Evolutionary conservation across 2,888 invertebrate species (phyloP).

Genomic region (Alloplasta piceator): DNA sequence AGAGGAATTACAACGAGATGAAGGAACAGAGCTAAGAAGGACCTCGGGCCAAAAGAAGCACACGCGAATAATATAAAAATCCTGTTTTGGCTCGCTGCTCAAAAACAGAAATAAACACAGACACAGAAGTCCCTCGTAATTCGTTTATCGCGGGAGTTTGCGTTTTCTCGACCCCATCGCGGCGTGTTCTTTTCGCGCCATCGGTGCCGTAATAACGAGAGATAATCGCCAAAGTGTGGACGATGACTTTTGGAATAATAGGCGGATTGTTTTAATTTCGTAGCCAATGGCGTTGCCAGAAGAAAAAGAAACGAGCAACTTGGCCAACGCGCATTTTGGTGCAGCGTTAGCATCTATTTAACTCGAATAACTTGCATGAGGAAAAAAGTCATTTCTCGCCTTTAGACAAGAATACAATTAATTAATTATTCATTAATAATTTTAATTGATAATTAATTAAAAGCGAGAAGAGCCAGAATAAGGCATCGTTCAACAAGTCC

Average conservation of each 20-base stretch:
- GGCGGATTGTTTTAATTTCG: constrained; percentile 57
- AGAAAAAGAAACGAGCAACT: constrained; percentile 18
- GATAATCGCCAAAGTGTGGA: constrained; percentile 56
- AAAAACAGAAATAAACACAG: constrained; percentile 18
- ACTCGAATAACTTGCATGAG: constrained; percentile 33
- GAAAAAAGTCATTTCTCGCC: constrained; percentile 55
- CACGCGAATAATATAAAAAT: constrained; percentile 57
- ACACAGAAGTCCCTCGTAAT: constrained; percentile 69
- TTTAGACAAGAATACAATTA: neutral
- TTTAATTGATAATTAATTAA: constrained; percentile 23
- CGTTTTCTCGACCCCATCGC: constrained; percentile 58
- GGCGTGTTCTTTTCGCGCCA: constrained; percentile 38
- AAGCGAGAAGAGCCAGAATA: constrained; percentile 17
- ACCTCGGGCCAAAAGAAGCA: constrained; percentile 32
- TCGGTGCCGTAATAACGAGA: constrained; percentile 57
- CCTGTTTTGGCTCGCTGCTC: constrained; percentile 67
- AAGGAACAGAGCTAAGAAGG: constrained; percentile 33
- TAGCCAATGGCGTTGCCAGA: constrained; percentile 55
- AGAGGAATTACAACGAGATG: constrained; percentile 35
- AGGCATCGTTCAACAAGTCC: no score
- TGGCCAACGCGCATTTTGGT: constrained; percentile 37
- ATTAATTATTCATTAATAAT: no score
- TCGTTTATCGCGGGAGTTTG: constrained; percentile 72
- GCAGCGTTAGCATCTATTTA: constrained; percentile 5
- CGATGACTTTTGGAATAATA: constrained; percentile 18